Evolutionary conservation across 2,888 invertebrate species (phyloP).

Genomic region (Mantis religiosa): DNA sequence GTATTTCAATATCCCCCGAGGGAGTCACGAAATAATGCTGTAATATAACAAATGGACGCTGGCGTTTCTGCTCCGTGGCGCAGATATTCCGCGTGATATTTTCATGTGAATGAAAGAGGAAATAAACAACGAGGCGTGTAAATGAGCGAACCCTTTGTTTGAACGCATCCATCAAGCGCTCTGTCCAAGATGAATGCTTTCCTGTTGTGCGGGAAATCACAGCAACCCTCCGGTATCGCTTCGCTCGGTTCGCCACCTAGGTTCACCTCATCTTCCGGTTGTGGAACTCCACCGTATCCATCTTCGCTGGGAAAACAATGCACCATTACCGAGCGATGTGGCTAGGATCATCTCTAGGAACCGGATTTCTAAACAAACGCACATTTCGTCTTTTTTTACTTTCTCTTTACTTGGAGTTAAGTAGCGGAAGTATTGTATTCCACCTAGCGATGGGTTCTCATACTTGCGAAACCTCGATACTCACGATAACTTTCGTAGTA

Average conservation of each 20-base stretch:
- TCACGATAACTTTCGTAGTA: too few species aligned
- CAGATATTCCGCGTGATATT: background rate
- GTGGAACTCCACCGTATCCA: background rate
- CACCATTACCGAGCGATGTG: too few species aligned
- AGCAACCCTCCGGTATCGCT: background rate
- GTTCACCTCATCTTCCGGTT: background rate
- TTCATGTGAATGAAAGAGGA: background rate
- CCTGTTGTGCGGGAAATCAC: background rate
- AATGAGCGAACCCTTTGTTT: conserved; percentile 3
- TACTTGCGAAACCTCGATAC: too few species aligned
- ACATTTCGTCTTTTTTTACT: too few species aligned
- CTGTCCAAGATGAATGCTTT: conserved; percentile 1
- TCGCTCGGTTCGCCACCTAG: background rate
- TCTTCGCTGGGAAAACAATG: too few species aligned
- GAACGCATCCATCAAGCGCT: background rate
- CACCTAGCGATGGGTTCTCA: too few species aligned
- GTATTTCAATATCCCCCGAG: background rate
- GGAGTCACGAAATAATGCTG: background rate
- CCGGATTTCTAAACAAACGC: too few species aligned
- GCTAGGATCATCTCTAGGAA: too few species aligned
- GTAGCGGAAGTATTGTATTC: too few species aligned
- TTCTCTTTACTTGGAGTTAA: too few species aligned
- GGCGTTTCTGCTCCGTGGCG: background rate
- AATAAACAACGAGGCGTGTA: background rate
- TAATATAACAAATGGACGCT: background rate